Base-by-base conservation (phyloP, 1,140 invertebrate species). In the Pissodes strobi region DNA sequence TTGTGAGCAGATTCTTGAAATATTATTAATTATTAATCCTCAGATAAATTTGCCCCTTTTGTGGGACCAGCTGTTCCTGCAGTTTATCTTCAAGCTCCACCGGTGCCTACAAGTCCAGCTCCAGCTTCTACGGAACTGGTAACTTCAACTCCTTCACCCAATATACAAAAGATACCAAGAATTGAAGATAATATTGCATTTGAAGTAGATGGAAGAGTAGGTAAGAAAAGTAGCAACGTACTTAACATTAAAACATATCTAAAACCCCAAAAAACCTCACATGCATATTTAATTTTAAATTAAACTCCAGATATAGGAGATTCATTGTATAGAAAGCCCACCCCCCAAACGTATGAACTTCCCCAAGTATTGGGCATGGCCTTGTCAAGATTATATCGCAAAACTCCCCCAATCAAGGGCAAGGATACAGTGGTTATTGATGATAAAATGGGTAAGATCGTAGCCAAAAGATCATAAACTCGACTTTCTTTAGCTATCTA, bases 181-280 rank as follows among this genome's bases (percentile, higher is more conserved):
- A 12, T 37, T n/a, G 49, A 34, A 19, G 18, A 63, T 27, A 22
- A n/a, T 17, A 19, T 63, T 27, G 21, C 48, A n/a, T n/a, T n/a
- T n/a, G n/a, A n/a, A n/a, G 38, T 45, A 15, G 60, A 63, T 55
- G 60, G 41, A 13, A 41, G 60, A 53, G 25, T 63, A 18, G 60
- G 60, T 63, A 55, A 63, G 41, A 52, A 8, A n/a, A n/a, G n/a
- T n/a, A n/a, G n/a, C n/a, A n/a, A n/a, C n/a, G n/a, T n/a, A n/a
- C n/a, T n/a, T n/a, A n/a, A 6, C 18, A 15, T 5, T 19, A 19
- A 15, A 4, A 5, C 4, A 13, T 43, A n/a, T n/a, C n/a, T n/a
- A n/a, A n/a, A n/a, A n/a, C n/a, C n/a, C n/a, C n/a, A n/a, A n/a
- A n/a, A n/a, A n/a, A n/a, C n/a, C n/a, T n/a, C n/a, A n/a, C n/a